A percentile compares a stretch with the other conserved stretches of the same genome.
These are phyloP conservation scores for Pseudomyrmex pallidus DNA, from an alignment of 1,140 invertebrate genomes.

Conservation along the genomic window DNA sequence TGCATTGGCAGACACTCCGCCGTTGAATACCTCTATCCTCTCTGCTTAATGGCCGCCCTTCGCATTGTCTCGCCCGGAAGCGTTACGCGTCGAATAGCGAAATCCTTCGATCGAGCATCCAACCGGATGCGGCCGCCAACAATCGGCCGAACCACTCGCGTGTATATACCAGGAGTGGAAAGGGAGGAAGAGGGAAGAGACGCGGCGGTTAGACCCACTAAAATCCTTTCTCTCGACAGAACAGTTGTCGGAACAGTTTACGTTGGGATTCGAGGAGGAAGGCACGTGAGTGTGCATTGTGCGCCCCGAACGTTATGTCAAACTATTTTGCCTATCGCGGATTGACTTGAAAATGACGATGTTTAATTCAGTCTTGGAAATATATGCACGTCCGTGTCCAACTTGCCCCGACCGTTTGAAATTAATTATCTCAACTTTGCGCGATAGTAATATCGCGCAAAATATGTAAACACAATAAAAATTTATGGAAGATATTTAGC, in stretches of 20 bases:
- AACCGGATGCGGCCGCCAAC: conserved; percentile 37
- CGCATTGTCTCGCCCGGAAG: conserved; percentile 55
- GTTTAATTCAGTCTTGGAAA: conserved; percentile 18
- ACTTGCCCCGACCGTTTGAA: conserved; percentile 1
- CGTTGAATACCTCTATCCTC: conserved; percentile 34
- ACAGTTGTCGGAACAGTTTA: conserved; percentile 43
- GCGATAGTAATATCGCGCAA: background rate
- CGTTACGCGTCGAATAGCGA: conserved; percentile 26
- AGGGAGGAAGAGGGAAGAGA: no score
- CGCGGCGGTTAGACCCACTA: conserved; percentile 6
- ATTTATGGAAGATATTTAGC: background rate
- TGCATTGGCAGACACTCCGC: conserved; percentile 11
- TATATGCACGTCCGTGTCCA: background rate
- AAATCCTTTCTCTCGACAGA: conserved; percentile 46
- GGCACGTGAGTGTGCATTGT: conserved; percentile 33
- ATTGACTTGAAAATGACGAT: conserved; percentile 53
- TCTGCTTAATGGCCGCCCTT: conserved; percentile 56
- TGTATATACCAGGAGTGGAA: conserved; percentile 5
- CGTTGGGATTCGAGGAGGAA: conserved; percentile 27
- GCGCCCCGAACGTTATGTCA: conserved; percentile 4
- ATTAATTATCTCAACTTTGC: conserved; percentile 11
- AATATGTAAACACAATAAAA: background rate
- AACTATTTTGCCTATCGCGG: conserved; percentile 33
- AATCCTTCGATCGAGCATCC: conserved; percentile 54
- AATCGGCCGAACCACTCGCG: conserved; percentile 6